Base-by-base conservation (phyloP, 2,797 vertebrate genomes). In the Staurois parvus region DNA sequence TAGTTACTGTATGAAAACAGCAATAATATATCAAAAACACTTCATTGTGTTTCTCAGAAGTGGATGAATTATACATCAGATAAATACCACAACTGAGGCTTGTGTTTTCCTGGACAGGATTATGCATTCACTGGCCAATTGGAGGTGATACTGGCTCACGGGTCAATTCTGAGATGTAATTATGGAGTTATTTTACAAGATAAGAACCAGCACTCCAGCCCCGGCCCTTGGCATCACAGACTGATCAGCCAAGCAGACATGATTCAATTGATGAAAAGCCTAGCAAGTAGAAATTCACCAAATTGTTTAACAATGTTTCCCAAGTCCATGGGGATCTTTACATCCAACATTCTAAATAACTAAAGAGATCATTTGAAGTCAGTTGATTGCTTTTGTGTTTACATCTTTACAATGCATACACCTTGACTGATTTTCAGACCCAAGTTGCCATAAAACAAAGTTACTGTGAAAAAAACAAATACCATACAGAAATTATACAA, bases 341-440 rank as follows among this genome's bases (percentile, higher is more conserved):
- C 32, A 26, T 56, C 11, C 26, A 29, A 24, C 21, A 10, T 8
- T 75, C 13, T 28, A 30, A 30, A 21, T 29, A 29, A 52, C 13
- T 28, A 29, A 26, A 24, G 48, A 21, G 32, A n/a, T 21, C 21
- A 56, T 66, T 45, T 78, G 21, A 37, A 5, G 59, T 40, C 37
- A 24, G 37, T 32, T 12, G 15, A 62, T 28, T 79, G 62, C n/a
- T n/a, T 64, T 21, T 79, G 37, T 76, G 75, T 40, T 64, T 4
- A 15, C 21, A n/a, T 79, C 48, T 45, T n/a, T 45, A 48, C 48
- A 37, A 28, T 72, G 77, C 66, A 69, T 66, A 79, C 64, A 79
- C 64, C 77, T 69, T 79, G 77, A 64, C 77, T 52, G 66, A 79
- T 69, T 79, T 79, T 66, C 66, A 56, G 42, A 34, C 66, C 24